These are phyloP conservation scores for Myotis yumanensis DNA, from an alignment of 2,113 vertebrate species.

Conservation along the genomic window DNA sequence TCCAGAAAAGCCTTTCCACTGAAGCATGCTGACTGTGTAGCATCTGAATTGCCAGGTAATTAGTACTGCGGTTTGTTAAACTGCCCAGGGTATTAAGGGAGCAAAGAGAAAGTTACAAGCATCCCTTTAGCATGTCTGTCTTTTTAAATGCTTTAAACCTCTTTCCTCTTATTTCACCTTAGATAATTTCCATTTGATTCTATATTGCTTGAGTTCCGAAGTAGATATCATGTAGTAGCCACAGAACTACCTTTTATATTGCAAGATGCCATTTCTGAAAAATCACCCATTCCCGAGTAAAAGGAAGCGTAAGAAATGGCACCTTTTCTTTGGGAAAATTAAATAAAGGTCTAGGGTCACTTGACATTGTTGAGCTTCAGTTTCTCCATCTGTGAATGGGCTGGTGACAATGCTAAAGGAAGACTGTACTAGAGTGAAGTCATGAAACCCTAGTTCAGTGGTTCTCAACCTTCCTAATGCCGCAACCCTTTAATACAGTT, in stretches of 20 bases:
- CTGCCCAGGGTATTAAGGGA: not conserved
- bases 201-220: not conserved
- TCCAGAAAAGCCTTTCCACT: not conserved
- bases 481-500: too few species aligned
- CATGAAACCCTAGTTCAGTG: not conserved
- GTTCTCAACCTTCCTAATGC: too few species aligned
- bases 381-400: not conserved
- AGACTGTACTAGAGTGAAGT: too few species aligned
- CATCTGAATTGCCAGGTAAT: conserved; percentile 8
- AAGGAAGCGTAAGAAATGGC: conserved; percentile 18
- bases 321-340: conserved; percentile 15
- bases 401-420: not conserved
- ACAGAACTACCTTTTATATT: not conserved
- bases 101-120: not conserved
- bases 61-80: conserved; percentile 45
- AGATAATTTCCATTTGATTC: not conserved
- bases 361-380: not conserved
- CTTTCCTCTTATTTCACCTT: not conserved
- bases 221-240: not conserved
- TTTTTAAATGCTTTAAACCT: not conserved
- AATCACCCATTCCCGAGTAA: conserved; percentile 6
- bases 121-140: not conserved
- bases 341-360: not conserved
- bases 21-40: not conserved
- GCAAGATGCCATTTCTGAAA: conserved; percentile 24